A percentile compares a stretch with the other conserved stretches of the same genome.
Conservation (phyloP, 2,113 vertebrate genomes). For the Petaurus breviceps region DNA sequence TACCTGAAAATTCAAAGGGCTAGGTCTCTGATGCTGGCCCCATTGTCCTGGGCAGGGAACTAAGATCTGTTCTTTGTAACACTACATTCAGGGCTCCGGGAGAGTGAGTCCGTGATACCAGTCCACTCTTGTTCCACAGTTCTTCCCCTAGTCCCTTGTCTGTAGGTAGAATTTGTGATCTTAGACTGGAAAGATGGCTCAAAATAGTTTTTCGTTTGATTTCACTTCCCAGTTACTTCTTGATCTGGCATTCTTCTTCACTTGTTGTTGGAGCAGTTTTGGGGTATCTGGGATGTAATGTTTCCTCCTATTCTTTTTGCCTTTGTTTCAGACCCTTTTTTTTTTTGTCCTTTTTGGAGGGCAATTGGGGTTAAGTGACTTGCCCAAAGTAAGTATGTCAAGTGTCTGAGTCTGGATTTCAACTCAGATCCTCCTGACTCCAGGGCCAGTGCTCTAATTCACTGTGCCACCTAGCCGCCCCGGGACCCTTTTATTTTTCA, state of each 20-base stretch:
- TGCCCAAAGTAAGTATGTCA: no score
- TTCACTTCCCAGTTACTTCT: neutral
- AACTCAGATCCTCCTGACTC: no score
- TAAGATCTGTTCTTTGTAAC: no score
- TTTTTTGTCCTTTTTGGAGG: no score
- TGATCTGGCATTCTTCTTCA: neutral
- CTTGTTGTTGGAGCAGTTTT: neutral
- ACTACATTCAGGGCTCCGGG: no score
- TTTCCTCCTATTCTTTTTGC: neutral
- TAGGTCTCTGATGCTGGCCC: no score
- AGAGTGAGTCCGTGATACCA: neutral
- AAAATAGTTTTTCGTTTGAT: neutral
- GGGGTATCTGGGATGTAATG: neutral
- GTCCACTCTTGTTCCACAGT: neutral
- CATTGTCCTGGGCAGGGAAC: no score
- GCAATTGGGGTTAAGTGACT: no score
- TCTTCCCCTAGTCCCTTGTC: neutral
- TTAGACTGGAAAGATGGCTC: neutral
- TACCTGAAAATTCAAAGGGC: no score
- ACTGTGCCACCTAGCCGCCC: no score
- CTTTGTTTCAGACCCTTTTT: neutral
- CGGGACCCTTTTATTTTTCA: conserved; percentile 29
- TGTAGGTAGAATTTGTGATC: neutral
- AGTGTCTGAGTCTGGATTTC: no score
- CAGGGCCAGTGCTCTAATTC: no score